phyloP scores from a whole-genome alignment of 2,888 invertebrate species.

The Bugula neritina region DNA sequence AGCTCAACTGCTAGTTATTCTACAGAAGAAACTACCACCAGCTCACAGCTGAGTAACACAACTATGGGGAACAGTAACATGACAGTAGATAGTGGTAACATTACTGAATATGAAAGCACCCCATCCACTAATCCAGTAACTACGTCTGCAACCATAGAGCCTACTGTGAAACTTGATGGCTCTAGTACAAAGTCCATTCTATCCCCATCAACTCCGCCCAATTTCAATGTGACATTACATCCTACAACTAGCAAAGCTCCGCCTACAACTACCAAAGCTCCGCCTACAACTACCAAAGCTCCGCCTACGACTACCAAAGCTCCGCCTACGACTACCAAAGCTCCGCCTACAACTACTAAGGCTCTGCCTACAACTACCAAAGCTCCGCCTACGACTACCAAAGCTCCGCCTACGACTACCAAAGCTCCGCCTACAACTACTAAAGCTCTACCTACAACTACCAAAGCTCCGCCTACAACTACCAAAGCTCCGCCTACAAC shows the following conservation, averaged over 20 bases:
- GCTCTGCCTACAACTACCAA: neutral
- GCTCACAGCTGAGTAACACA: neutral
- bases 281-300: neutral
- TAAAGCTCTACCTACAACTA: neutral
- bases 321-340: neutral
- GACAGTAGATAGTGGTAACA: neutral
- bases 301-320: neutral
- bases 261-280: neutral
- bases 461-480: neutral
- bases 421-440: neutral
- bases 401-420: neutral
- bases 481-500: neutral
- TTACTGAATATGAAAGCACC: neutral
- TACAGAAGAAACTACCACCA: neutral
- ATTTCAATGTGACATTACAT: neutral
- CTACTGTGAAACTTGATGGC: neutral
- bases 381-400: neutral
- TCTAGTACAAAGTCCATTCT: neutral
- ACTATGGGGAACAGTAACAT: neutral
- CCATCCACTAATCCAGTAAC: neutral
- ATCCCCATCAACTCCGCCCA: neutral
- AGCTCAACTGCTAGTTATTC: neutral
- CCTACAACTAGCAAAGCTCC: too few species aligned
- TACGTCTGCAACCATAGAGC: neutral
- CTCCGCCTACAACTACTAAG: neutral